Percentiles rank a stretch among this genome's conserved stretches.
Conservation (phyloP, 2,113 vertebrate genomes). For the Malurus alboscapulatus region DNA sequence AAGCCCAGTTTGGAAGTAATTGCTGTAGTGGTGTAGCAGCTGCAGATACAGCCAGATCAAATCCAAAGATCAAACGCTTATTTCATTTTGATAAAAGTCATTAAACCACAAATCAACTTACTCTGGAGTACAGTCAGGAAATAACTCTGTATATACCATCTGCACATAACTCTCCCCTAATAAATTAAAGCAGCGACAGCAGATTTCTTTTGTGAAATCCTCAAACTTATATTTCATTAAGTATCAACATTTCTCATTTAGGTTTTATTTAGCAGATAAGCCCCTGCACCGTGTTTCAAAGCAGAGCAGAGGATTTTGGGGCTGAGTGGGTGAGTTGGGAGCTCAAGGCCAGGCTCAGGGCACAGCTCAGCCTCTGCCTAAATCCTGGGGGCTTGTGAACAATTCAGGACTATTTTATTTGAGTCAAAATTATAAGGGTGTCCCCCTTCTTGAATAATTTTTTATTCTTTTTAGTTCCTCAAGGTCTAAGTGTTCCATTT, state of each 20-base stretch:
- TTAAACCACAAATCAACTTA: slow-evolving; percentile 70
- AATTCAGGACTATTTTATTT: not conserved
- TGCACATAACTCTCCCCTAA: slow-evolving; percentile 42
- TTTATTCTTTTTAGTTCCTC: not conserved
- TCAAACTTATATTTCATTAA: slow-evolving; percentile 54
- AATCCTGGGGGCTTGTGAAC: not conserved
- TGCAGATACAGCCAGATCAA: slow-evolving; percentile 69
- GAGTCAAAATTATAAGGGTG: not conserved
- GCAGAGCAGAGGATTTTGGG: not conserved
- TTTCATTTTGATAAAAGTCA: slow-evolving; percentile 77
- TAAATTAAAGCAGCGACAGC: slow-evolving; percentile 18
- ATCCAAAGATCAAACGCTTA: slow-evolving; percentile 76
- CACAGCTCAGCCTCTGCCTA: not conserved
- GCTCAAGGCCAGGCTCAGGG: not conserved
- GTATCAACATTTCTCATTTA: slow-evolving; percentile 29
- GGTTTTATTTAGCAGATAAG: slow-evolving; percentile 46
- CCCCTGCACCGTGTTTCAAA: not conserved
- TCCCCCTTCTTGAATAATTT: not conserved
- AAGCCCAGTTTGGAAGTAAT: slow-evolving; percentile 69
- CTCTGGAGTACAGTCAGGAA: slow-evolving; percentile 55
- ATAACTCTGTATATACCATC: slow-evolving; percentile 59
- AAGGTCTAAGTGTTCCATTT: not conserved
- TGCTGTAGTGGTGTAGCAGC: slow-evolving; percentile 63
- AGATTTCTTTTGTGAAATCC: slow-evolving; percentile 56
- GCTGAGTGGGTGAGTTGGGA: not conserved